Conservation (phyloP, 2,797 vertebrate genomes). For the Helicolenus hilgendorfi region DNA sequence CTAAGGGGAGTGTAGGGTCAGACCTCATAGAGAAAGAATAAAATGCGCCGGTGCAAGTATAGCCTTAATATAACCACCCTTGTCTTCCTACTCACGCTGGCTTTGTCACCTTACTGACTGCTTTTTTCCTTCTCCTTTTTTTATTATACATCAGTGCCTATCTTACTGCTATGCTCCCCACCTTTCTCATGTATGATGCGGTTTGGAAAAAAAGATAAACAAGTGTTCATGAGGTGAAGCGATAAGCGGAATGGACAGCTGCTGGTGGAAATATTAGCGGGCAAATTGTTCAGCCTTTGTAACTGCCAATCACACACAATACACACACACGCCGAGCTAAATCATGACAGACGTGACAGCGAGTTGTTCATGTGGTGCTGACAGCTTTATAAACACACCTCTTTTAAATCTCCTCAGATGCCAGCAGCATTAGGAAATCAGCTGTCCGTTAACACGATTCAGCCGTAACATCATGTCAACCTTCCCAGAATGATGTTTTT, state of each 20-base stretch:
- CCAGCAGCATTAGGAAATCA: conserved; percentile 63
- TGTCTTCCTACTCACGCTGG: background rate
- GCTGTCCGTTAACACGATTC: conserved; percentile 58
- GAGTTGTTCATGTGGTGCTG: conserved; percentile 65
- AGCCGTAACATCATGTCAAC: conserved; percentile 31
- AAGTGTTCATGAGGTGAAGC: conserved; percentile 34
- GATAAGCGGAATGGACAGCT: conserved; percentile 63
- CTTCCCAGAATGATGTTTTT: conserved; percentile 11
- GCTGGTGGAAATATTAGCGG: conserved; percentile 64
- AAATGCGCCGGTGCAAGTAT: conserved; percentile 68
- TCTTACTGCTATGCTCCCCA: conserved; percentile 14
- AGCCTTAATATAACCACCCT: conserved; percentile 20
- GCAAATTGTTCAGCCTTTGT: conserved; percentile 73
- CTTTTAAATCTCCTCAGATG: conserved; percentile 69
- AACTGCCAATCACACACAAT: conserved; percentile 62
- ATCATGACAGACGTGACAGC: conserved; percentile 58
- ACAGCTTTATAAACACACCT: conserved; percentile 75
- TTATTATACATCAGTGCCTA: background rate
- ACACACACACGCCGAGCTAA: conserved; percentile 31
- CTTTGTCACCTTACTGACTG: background rate
- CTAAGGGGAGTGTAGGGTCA: conserved; percentile 58
- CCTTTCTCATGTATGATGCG: conserved; percentile 19
- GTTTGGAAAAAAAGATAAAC: conserved; percentile 47
- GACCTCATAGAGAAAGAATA: conserved; percentile 73
- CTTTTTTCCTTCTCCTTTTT: background rate